phyloP scores from a whole-genome alignment of 2,113 vertebrate genomes.

The Melanotaenia duboulayi region DNA sequence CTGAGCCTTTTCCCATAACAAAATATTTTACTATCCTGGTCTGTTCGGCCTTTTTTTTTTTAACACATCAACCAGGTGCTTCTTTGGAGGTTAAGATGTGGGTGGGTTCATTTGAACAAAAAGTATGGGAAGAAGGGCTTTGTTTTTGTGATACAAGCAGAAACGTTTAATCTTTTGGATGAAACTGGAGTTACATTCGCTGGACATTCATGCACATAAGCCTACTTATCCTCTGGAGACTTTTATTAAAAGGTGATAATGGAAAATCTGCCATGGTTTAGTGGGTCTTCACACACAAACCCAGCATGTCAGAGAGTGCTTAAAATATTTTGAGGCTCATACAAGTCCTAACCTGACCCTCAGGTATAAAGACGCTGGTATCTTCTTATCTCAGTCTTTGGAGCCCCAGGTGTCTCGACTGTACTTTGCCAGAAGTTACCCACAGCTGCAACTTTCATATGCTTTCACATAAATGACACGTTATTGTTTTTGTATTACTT shows the following conservation, averaged over 20 bases:
- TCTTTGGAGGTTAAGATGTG: neutral
- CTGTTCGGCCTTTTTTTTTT: neutral
- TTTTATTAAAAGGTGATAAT: neutral
- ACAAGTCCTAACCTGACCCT: constrained; percentile 74
- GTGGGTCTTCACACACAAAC: neutral
- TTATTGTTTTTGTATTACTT: neutral
- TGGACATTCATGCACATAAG: neutral
- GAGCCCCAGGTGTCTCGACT: constrained; percentile 54
- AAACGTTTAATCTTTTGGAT: neutral
- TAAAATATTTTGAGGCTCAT: constrained; percentile 54
- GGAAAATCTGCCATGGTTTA: too few species aligned
- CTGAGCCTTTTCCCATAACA: neutral
- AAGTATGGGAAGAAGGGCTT: neutral
- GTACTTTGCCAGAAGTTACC: neutral
- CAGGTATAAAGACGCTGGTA: constrained; percentile 9
- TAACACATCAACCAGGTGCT: neutral
- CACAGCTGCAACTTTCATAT: neutral
- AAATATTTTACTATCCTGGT: neutral
- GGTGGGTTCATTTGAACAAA: neutral
- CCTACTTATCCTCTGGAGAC: too few species aligned
- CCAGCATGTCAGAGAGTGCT: constrained; percentile 43
- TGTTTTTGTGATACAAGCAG: neutral
- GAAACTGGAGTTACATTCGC: neutral
- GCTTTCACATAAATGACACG: neutral
- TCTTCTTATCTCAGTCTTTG: constrained; percentile 57